Evolutionary conservation across 2,113 vertebrate species (phyloP).

Genomic region (Pelusios castaneus): DNA sequence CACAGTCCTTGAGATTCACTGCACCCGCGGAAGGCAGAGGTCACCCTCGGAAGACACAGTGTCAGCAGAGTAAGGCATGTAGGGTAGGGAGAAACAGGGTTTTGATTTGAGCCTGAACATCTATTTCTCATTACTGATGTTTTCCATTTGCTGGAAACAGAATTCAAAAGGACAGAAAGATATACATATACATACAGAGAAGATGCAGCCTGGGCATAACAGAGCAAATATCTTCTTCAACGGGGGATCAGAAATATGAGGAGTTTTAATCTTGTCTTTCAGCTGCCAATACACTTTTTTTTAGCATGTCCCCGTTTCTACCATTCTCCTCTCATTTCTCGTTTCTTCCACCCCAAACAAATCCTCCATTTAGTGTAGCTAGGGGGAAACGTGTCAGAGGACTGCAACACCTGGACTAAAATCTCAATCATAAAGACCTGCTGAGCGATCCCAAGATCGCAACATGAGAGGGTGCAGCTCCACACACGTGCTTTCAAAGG

Average conservation of each 20-base stretch:
- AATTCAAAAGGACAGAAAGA: background rate
- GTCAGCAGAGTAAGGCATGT: background rate
- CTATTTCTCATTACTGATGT: background rate
- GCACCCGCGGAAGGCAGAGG: background rate
- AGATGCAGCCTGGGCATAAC: background rate
- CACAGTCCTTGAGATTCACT: background rate
- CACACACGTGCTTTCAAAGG: background rate
- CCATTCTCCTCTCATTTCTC: background rate
- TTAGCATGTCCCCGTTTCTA: background rate
- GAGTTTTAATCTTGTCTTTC: background rate
- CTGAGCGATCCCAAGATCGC: background rate
- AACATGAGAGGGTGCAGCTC: background rate
- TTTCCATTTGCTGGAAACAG: background rate
- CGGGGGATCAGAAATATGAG: background rate
- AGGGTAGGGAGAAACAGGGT: background rate
- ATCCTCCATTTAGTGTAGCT: background rate
- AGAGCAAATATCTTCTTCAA: background rate
- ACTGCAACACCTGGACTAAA: background rate
- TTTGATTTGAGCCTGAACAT: background rate
- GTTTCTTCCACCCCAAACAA: background rate
- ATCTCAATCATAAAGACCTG: background rate
- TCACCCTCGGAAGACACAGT: background rate
- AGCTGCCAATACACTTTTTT: background rate
- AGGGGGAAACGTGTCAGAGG: background rate
- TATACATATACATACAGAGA: background rate